These are phyloP conservation scores for Wiebesia pumilae DNA, from an alignment of 1,140 invertebrate genomes.

Conservation along the genomic window DNA sequence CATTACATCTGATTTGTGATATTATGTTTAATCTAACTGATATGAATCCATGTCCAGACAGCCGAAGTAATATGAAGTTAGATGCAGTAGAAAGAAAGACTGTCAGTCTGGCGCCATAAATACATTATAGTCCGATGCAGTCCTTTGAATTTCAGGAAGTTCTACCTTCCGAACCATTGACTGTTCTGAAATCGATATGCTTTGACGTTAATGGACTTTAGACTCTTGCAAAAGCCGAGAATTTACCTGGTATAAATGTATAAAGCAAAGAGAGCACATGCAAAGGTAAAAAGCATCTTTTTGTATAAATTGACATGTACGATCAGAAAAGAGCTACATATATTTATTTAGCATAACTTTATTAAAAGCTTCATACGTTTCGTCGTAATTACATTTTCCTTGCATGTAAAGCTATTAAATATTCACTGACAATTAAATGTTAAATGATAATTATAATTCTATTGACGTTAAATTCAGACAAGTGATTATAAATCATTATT, in stretches of 20 bases:
- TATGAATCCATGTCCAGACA: background rate
- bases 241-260: slow-evolving; percentile 45
- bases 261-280: slow-evolving; percentile 14
- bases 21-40: background rate
- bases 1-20: too few species aligned
- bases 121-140: slow-evolving; percentile 31
- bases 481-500: too few species aligned
- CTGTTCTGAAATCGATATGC: slow-evolving; percentile 44
- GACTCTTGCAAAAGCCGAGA: slow-evolving; percentile 38
- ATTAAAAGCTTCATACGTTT: too few species aligned
- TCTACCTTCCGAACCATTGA: slow-evolving; percentile 23
- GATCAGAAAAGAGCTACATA: too few species aligned
- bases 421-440: too few species aligned
- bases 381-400: too few species aligned
- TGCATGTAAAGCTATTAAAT: too few species aligned
- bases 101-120: background rate
- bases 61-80: background rate
- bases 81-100: background rate
- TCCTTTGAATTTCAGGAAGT: slow-evolving; percentile 49
- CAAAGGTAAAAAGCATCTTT: too few species aligned
- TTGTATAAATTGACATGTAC: too few species aligned
- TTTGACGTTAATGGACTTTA: slow-evolving; percentile 48
- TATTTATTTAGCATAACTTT: too few species aligned
- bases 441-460: too few species aligned
- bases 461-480: too few species aligned